Percentiles rank a stretch among this genome's conserved stretches.
These are phyloP conservation scores for Drosophila asahinai DNA, from an alignment of 1,140 invertebrate genomes.

Conservation along the genomic window DNA sequence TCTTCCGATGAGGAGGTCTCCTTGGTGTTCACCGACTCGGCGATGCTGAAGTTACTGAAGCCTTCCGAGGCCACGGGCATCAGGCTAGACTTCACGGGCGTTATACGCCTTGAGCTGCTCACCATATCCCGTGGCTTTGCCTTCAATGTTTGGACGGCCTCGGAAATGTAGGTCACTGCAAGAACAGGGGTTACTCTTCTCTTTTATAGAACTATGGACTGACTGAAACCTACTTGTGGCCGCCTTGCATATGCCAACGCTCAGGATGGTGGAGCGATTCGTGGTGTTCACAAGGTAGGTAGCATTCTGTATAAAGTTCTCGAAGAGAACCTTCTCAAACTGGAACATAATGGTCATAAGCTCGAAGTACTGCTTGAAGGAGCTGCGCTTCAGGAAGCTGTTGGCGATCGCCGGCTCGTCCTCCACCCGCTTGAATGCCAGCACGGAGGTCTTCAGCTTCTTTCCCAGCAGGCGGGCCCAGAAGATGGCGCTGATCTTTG, in stretches of 20 bases:
- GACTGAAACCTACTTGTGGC: slow-evolving; percentile 47
- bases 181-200: not conserved
- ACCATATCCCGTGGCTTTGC: slow-evolving; percentile 21
- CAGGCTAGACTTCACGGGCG: slow-evolving; percentile 5
- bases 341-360: slow-evolving; percentile 91
- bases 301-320: slow-evolving; percentile 88
- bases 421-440: slow-evolving; percentile 90
- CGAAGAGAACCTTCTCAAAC: slow-evolving; percentile 90
- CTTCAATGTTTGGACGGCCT: slow-evolving; percentile 50
- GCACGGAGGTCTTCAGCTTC: slow-evolving; percentile 91
- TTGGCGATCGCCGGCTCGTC: slow-evolving; percentile 88
- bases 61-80: slow-evolving; percentile 14
- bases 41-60: not conserved
- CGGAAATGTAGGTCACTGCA: slow-evolving; percentile 65
- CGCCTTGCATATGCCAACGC: slow-evolving; percentile 84
- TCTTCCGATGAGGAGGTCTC: slow-evolving; percentile 5
- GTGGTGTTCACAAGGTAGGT: slow-evolving; percentile 87
- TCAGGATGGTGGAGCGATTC: slow-evolving; percentile 89
- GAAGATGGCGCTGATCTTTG: slow-evolving; percentile 91
- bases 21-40: not conserved
- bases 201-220: too few species aligned
- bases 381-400: slow-evolving; percentile 90
- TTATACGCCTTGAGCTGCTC: not conserved
- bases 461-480: slow-evolving; percentile 93
- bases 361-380: slow-evolving; percentile 91